Evolutionary conservation across 2,888 invertebrate genomes (phyloP).

Genomic region (Oeneis ivallda): DNA sequence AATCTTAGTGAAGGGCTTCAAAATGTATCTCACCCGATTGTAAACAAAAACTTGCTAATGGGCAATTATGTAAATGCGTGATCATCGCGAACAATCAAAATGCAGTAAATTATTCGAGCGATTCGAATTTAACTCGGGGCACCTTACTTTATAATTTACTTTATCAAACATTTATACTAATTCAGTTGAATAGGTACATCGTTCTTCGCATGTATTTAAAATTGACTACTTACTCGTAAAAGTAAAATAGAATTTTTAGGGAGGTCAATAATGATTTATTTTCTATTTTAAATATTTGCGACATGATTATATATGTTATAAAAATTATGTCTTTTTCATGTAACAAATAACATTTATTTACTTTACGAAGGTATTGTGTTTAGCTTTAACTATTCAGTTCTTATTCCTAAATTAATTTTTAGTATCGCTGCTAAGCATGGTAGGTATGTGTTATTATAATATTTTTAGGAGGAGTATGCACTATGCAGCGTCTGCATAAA

Average conservation of each 20-base stretch:
- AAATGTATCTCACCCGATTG: conserved; percentile 54
- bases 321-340: no score
- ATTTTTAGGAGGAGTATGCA: no score
- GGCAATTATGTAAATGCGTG: conserved; percentile 72
- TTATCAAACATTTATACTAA: background rate
- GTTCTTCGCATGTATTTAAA: background rate
- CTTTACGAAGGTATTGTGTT: no score
- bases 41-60: conserved; percentile 75
- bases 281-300: no score
- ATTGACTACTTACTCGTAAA: background rate
- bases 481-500: no score
- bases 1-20: conserved; percentile 4
- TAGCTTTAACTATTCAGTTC: no score
- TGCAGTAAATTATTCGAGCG: conserved; percentile 71
- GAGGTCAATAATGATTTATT: background rate
- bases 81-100: conserved; percentile 73
- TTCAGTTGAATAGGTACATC: background rate
- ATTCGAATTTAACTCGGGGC: conserved; percentile 36
- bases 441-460: no score
- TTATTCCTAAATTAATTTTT: no score
- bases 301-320: no score
- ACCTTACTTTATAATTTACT: background rate
- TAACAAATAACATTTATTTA: no score
- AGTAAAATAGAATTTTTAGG: background rate
- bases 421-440: no score